Evolutionary conservation across 2,113 vertebrate species (phyloP), one percentile per base, ranked within the genome.

Genomic region (Poecilia latipinna): DNA sequence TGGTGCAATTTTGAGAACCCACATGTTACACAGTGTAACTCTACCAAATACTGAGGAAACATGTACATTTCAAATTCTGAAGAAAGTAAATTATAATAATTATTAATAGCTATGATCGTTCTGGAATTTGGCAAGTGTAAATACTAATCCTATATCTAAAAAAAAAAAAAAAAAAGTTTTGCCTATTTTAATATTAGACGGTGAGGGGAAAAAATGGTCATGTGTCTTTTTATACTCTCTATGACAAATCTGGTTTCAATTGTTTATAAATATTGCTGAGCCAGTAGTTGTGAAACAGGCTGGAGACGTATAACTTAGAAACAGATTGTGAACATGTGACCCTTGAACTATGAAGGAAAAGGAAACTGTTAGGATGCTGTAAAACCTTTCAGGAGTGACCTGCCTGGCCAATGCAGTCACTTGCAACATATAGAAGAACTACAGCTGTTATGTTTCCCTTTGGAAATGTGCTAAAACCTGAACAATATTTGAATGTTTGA

Each of bases 241-340:
- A 68, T 61, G 33, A 39, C 8, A 39, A 35, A 28, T 42, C 3
- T 65, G 29, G 60, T 71, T 39, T 48, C 17, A 48, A 19, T 19
- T 48, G 13, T 48, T 6, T 48, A n/a, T 7, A 37, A 57, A 61
- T 37, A 39, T 15, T 48, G 37, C 60, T 71, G 0, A 72, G n/a
- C 77, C 73, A 61, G 73, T 70, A 74, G 37, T 78, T 69, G 62
- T 83, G 79, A 35, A 78, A 82, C 83, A 88, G 76, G 78, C 82
- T 68, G 66, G 33, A 87, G 84, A 82, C 81, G 79, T 64, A 70
- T 74, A 70, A 65, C 79, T 83, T 74, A 84, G 65, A 76, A 85
- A 86, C 87, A 90, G 73, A 86, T 86, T 91, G 89, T 28, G 80
- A 89, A 80, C 90, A 90, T 82, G 88, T 89, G 72, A 75, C 64